Evolutionary conservation across 2,888 invertebrate genomes (phyloP), one percentile per base, ranked within the genome.

Genomic region (Prenolepis imparis): DNA sequence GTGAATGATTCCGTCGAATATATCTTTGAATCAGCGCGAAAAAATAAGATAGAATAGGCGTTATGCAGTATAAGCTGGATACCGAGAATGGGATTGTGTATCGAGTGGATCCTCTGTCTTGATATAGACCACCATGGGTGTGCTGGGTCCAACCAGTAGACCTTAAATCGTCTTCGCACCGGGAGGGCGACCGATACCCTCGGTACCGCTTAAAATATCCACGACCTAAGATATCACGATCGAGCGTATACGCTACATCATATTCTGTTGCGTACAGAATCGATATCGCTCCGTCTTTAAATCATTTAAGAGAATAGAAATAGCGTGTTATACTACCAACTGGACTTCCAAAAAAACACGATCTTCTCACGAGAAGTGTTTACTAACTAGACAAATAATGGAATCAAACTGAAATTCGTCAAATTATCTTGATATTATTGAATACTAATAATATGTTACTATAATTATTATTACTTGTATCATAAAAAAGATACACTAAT

Each of bases 81-180:
- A 87, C 57, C 52, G 84, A 59, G 86, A 83, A 80, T 63, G 73
- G 87, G 82, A 84, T 86, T 89, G 88, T 89, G 89, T 91, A 92
- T 91, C 90, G 91, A 92, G 88, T 86, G 89, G 88, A 86, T 86
- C 87, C 88, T 91, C 88, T 91, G 91, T 91, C 90, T 92, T 89
- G 92, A 92, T 92, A 92, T 92, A 92, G 92, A 92, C 92, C 92
- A 92, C 92, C 92, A 87, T 91, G 92, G 90, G 91, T 88, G 92
- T 90, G 91, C 84, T 85, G 87, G 85, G 85, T 91, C 90, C 90
- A 88, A 91, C 90, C 91, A 91, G 93, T 93, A 90, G 94, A 92
- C 91, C 89, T 91, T 94, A 94, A 94, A 94, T 94, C 94, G 92
- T 94, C 91, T 89, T 93, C 94, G 84, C 94, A 91, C 91, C 93